Base-by-base conservation (phyloP, 2,797 vertebrate species). In the Numenius phaeopus region DNA sequence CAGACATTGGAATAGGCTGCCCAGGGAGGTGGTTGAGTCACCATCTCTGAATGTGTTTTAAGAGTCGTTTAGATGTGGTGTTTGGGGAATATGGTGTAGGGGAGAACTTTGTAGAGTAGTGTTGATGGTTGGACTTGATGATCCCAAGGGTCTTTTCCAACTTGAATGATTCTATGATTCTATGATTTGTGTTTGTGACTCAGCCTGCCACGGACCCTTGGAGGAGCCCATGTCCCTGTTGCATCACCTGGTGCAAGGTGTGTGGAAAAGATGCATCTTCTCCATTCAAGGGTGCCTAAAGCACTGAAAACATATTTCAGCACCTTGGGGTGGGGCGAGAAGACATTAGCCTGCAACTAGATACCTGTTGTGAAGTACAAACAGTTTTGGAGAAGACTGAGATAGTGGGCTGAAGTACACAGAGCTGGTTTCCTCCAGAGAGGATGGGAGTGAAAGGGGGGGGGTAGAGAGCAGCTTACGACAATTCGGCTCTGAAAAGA, bases 391-490 rank as follows among this genome's bases (percentile, higher is more conserved):
- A 57, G 44, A 57, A 39, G 40, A 14, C 42, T 71, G 89, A 92
- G 65, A 32, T 75, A n/a, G 58, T 34, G 76, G 79, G 37, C 39
- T 58, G 24, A 71, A 57, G 61, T 14, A 15, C 24, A 12, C n/a
- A 32, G 67, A 72, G 47, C 62, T 75, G 57, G 18, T 85, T 85
- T 84, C 39, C 75, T 82, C 14, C 50, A 11, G 67, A 34, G 67
- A 50, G 78, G 39, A 37, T 76, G 76, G 0, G 0, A 69, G 42
- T 50, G 81, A 89, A 50, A 50, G 59, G 84, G 61, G 84, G 61
- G 34, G 70, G 32, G 42, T n/a, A 90, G 87, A 84, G 50, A 50
- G 64, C 69, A 95, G 72, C 95, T 88, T 80, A 73, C 80, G 93
- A 91, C 76, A 67, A 54, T 14, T 88, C 2, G 5, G 71, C 47